Base-by-base conservation (phyloP, 2,888 invertebrate species). In the Hesperia comma region DNA sequence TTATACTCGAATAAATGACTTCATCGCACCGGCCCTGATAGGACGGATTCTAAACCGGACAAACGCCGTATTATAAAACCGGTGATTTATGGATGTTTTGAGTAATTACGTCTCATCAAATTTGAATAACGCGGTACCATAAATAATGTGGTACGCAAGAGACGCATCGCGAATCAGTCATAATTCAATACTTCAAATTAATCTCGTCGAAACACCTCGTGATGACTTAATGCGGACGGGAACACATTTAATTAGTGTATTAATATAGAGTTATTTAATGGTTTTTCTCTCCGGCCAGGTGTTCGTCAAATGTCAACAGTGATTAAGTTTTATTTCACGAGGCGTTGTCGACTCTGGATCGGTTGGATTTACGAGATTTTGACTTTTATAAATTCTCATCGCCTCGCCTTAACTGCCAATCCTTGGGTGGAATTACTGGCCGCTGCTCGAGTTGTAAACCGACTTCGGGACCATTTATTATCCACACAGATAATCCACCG, bases 81-180 rank as follows among this genome's bases (percentile, higher is more conserved):
- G 78, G 84, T 92, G 90, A 92, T 92, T 92, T 92, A 92, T 91
- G 80, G 77, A 73, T 89, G 88, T 88, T 90, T 88, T 90, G 91
- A 91, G 85, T 91, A 90, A 92, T 92, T 86, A 90, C 86, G 87
- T 87, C 89, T 87, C 90, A 92, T 92, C 90, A 90, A 91, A 91
- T 91, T 91, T 91, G 87, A 91, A 91, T 92, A 92, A 90, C 87
- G 85, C 83, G 83, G 85, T 83, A 82, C 88, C 84, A 86, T 88
- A 90, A 90, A 90, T 88, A 76, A 77, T 74, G 86, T 85, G 80
- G 80, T 77, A 78, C 49, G 49, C 77, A 76, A 79, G 84, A 79
- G 75, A 81, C 76, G 80, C 81, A 81, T 82, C 81, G 83, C 86
- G 80, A 86, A 86, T 86, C 83, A 81, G 82, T 84, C 84, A 86